A percentile compares a stretch with the other conserved stretches of the same genome.
Evolutionary conservation across 2,797 vertebrate genomes (phyloP).

Genomic region (Semaprochilodus insignis): DNA sequence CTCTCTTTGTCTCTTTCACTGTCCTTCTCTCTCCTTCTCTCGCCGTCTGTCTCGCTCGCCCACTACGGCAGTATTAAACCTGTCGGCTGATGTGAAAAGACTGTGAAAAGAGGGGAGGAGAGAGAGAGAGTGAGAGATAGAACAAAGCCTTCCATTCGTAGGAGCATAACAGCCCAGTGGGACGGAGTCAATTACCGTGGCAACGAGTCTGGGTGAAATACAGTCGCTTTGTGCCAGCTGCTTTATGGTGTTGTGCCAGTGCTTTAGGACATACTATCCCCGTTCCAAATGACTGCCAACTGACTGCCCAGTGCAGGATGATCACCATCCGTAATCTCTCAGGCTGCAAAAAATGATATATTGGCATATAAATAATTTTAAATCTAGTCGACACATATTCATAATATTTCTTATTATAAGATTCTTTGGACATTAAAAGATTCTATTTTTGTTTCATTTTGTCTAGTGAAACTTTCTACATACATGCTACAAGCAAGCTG

Average conservation of each 20-base stretch:
- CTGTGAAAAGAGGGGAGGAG: background rate
- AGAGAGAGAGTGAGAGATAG: constrained; percentile 11
- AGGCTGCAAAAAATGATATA: background rate
- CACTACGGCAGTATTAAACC: constrained; percentile 26
- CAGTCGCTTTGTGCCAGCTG: constrained; percentile 11
- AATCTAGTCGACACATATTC: too few species aligned
- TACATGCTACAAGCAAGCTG: too few species aligned
- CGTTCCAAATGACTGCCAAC: background rate
- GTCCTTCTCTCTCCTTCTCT: background rate
- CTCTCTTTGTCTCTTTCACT: background rate
- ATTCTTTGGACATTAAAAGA: too few species aligned
- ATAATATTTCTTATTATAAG: too few species aligned
- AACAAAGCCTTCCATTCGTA: constrained; percentile 38
- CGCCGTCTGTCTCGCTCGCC: background rate
- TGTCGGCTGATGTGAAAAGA: constrained; percentile 17
- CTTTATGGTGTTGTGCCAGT: constrained; percentile 14
- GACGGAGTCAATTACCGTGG: constrained; percentile 18
- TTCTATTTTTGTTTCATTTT: too few species aligned
- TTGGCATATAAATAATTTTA: too few species aligned
- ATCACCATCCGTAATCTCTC: background rate
- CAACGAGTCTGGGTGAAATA: constrained; percentile 18
- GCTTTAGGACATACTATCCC: background rate
- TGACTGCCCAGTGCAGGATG: background rate
- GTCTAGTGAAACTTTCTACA: too few species aligned
- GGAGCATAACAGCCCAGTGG: constrained; percentile 15